Conservation (phyloP, 2,113 vertebrate species). For the Cryptomyrus ogoouensis region DNA sequence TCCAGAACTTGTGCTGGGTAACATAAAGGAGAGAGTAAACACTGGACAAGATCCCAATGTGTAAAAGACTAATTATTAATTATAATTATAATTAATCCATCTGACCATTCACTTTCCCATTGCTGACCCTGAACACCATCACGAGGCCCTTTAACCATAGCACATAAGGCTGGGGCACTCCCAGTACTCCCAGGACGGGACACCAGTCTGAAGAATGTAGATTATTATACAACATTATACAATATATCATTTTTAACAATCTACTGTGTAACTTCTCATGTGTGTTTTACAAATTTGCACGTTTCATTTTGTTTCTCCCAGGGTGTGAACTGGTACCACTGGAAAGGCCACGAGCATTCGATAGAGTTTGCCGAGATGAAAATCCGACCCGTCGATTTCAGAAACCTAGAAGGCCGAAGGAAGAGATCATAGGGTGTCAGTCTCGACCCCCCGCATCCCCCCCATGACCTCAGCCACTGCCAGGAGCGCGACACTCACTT, state of each 20-base stretch:
- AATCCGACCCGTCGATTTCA: constrained; percentile 80
- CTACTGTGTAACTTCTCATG: not conserved
- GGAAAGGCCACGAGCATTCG: constrained; percentile 92
- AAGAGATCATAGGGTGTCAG: constrained; percentile 69
- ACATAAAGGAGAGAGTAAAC: not conserved
- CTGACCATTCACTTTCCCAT: not conserved
- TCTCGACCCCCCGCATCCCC: not conserved
- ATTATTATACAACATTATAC: not conserved
- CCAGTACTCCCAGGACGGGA: not conserved
- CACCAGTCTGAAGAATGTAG: not conserved
- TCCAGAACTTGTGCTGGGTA: not conserved
- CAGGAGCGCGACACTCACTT: not conserved
- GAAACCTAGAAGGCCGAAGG: constrained; percentile 79
- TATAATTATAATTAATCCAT: too few relatives aligned
- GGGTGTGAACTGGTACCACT: constrained; percentile 98
- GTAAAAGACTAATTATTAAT: not conserved
- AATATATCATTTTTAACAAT: not conserved
- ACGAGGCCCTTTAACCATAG: not conserved
- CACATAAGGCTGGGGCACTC: not conserved
- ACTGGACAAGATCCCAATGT: not conserved
- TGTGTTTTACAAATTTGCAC: not conserved
- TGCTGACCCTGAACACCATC: not conserved
- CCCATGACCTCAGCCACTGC: constrained; percentile 7
- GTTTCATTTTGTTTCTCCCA: constrained; percentile 39
- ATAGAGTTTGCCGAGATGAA: constrained; percentile 95